phyloP scores from a whole-genome alignment of 2,888 invertebrate species.

The Microdon myrmicae region DNA sequence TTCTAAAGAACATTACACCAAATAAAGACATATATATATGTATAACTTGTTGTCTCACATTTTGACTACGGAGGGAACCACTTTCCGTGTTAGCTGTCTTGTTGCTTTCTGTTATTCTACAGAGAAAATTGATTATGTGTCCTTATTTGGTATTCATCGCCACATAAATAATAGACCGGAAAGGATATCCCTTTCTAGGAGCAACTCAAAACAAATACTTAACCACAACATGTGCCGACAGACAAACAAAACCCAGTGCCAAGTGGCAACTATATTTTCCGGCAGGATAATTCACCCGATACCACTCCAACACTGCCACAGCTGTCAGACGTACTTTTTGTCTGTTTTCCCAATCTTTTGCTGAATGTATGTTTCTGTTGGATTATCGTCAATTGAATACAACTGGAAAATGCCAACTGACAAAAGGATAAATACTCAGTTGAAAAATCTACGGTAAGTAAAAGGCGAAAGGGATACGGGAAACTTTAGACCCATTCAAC shows the following conservation, averaged over 20 bases:
- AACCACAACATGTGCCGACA: constrained; percentile 49
- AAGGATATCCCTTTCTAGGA: constrained; percentile 31
- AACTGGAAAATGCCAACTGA: constrained; percentile 32
- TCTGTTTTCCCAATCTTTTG: too few species aligned
- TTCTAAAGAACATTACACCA: too few species aligned
- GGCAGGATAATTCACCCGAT: constrained; percentile 39
- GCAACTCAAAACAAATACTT: constrained; percentile 27
- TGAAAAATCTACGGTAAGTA: constrained; percentile 42
- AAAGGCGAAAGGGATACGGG: constrained; percentile 32
- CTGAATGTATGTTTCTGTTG: constrained; percentile 4
- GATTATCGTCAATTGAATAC: constrained; percentile 19
- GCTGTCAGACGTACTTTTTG: constrained; percentile 35
- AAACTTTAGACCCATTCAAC: constrained; percentile 12
- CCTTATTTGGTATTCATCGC: constrained; percentile 43
- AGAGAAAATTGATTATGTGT: constrained; percentile 42
- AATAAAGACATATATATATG: too few species aligned
- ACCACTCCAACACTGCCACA: constrained; percentile 7
- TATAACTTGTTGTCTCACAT: too few species aligned
- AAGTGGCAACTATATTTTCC: constrained; percentile 11
- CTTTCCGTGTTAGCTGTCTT: too few species aligned
- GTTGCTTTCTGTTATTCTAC: too few species aligned
- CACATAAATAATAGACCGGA: constrained; percentile 40
- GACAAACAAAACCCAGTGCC: constrained; percentile 22
- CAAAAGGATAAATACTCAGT: constrained; percentile 35
- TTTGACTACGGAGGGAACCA: too few species aligned